Evolutionary conservation across 2,113 vertebrate genomes (phyloP).

Genomic region (Ginglymostoma cirratum): DNA sequence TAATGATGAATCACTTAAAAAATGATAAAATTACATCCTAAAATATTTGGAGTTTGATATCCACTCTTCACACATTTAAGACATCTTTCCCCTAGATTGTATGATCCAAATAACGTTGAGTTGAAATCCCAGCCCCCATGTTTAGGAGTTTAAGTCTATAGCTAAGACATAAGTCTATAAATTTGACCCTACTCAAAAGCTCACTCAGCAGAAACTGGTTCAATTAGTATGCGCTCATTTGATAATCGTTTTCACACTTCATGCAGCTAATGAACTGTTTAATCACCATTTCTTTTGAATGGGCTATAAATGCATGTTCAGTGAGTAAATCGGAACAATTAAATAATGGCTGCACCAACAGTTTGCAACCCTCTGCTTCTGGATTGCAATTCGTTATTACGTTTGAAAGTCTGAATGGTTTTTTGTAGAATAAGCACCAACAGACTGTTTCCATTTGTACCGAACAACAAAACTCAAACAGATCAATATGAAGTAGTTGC

Average conservation of each 20-base stretch:
- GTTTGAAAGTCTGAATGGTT: neutral
- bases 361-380: neutral
- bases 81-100: neutral
- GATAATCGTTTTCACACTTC: neutral
- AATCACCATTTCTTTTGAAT: neutral
- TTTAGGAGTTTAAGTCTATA: neutral
- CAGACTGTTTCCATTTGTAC: neutral
- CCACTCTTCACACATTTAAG: neutral
- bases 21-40: neutral
- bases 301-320: neutral
- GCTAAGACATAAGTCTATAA: neutral
- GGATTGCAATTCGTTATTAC: neutral
- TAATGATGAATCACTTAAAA: neutral
- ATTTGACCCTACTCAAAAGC: neutral
- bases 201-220: slow-evolving; percentile 3
- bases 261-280: slow-evolving; percentile 13
- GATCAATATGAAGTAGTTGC: neutral
- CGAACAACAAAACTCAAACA: neutral
- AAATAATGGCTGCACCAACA: neutral
- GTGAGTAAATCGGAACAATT: neutral
- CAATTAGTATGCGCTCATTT: neutral
- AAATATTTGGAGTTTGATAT: neutral
- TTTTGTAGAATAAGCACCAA: neutral
- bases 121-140: neutral
- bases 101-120: neutral